Evolutionary conservation across 2,797 vertebrate species (phyloP).

Genomic region (Poeciliopsis turneri): DNA sequence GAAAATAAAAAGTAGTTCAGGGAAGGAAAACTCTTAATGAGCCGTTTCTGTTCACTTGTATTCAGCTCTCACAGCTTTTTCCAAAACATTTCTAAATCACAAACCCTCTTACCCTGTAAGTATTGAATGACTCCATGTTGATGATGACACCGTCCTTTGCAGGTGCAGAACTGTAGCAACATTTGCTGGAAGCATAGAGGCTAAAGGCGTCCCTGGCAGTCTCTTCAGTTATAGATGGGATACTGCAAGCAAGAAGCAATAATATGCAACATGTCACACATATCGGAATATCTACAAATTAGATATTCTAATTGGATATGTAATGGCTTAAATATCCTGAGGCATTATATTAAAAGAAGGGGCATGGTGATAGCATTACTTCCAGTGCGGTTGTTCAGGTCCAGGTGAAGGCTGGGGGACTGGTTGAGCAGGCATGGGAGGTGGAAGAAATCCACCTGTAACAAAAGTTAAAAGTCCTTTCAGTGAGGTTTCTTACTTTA

Average conservation of each 20-base stretch:
- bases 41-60: not conserved
- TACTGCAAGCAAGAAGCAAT: conserved; percentile 59
- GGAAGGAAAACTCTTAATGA: not conserved
- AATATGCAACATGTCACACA: conserved; percentile 10
- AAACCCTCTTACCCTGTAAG: conserved; percentile 73
- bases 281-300: not conserved
- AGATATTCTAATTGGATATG: too few relatives aligned
- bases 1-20: not conserved
- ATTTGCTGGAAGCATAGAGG: conserved; percentile 73
- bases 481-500: not conserved
- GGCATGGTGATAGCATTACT: conserved; percentile 62
- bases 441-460: conserved; percentile 80
- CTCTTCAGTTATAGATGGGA: conserved; percentile 77
- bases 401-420: conserved; percentile 64
- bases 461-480: conserved; percentile 1
- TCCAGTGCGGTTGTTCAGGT: conserved; percentile 71
- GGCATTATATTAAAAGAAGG: not conserved
- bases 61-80: not conserved
- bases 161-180: conserved; percentile 78
- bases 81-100: not conserved
- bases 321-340: not conserved
- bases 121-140: conserved; percentile 78
- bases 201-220: conserved; percentile 75
- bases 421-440: conserved; percentile 75
- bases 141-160: conserved; percentile 75